These are phyloP conservation scores for Acanthornis magna DNA, from an alignment of 2,797 vertebrate species.

Conservation along the genomic window DNA sequence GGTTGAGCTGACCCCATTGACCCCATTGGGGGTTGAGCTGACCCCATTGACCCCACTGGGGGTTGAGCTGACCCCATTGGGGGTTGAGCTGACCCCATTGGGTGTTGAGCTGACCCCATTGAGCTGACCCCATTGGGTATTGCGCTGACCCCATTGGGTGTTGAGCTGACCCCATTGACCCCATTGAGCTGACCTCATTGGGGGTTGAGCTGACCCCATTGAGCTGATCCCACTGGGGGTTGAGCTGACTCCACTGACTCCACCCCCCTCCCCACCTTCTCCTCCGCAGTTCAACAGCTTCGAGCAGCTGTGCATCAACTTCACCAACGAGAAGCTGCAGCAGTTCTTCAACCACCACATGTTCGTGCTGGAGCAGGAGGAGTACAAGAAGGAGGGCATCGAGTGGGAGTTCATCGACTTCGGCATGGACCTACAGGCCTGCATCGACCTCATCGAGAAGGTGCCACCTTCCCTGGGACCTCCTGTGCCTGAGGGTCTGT, in stretches of 20 bases:
- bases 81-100: not conserved
- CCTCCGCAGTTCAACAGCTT: slow-evolving; percentile 81
- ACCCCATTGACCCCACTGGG: no score
- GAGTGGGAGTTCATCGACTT: slow-evolving; percentile 98
- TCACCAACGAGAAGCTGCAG: slow-evolving; percentile 81
- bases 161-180: no score
- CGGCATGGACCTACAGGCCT: slow-evolving; percentile 94
- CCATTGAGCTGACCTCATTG: no score
- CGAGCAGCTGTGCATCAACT: slow-evolving; percentile 88
- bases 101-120: not conserved
- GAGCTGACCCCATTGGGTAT: no score
- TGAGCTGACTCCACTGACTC: not conserved
- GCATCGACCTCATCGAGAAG: slow-evolving; percentile 36
- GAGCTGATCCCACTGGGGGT: rapidly evolving
- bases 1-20: no score
- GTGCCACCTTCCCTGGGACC: not conserved
- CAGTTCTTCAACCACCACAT: slow-evolving; percentile 95
- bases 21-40: not conserved
- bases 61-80: not conserved
- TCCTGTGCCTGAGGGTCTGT: rapidly evolving
- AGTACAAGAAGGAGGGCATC: slow-evolving; percentile 97
- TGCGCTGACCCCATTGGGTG: no score
- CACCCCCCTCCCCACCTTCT: rapidly evolving
- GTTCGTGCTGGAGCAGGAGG: slow-evolving; percentile 96
- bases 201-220: not conserved